Evolutionary conservation across 2,888 invertebrate species (phyloP).

Genomic region (Hartigia nigra): DNA sequence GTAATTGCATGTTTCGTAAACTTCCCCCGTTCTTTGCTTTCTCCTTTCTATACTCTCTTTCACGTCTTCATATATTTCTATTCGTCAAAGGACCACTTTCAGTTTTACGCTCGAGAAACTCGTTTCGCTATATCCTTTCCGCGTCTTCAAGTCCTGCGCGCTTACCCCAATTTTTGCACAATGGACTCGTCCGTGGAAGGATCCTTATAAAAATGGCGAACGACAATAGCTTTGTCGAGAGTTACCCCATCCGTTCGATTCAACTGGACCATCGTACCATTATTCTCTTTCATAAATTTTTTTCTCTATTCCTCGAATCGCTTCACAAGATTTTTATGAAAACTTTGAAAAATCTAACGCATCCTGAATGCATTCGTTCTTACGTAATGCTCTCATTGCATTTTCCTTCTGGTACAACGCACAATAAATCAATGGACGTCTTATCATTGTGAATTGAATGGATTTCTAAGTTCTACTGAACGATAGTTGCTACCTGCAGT

Average conservation of each 20-base stretch:
- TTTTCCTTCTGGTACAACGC: not conserved
- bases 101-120: slow-evolving; percentile 49
- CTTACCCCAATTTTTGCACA: slow-evolving; percentile 58
- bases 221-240: slow-evolving; percentile 55
- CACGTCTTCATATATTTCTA: slow-evolving; percentile 25
- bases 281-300: slow-evolving; percentile 30
- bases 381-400: not conserved
- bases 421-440: not conserved
- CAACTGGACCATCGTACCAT: slow-evolving; percentile 43
- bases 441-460: not conserved
- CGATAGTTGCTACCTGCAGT: not conserved
- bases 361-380: not conserved
- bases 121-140: slow-evolving; percentile 55
- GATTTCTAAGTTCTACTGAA: not conserved
- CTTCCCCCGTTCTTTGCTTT: slow-evolving; percentile 16
- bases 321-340: not conserved
- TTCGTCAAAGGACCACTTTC: slow-evolving; percentile 41
- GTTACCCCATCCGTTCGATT: slow-evolving; percentile 57
- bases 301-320: slow-evolving; percentile 7
- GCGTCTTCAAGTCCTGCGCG: slow-evolving; percentile 46
- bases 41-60: slow-evolving; percentile 15
- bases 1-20: not conserved
- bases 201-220: slow-evolving; percentile 55
- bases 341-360: not conserved
- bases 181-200: slow-evolving; percentile 39